These are phyloP conservation scores for Morus bassanus DNA, from an alignment of 2,797 vertebrate species.

Conservation along the genomic window DNA sequence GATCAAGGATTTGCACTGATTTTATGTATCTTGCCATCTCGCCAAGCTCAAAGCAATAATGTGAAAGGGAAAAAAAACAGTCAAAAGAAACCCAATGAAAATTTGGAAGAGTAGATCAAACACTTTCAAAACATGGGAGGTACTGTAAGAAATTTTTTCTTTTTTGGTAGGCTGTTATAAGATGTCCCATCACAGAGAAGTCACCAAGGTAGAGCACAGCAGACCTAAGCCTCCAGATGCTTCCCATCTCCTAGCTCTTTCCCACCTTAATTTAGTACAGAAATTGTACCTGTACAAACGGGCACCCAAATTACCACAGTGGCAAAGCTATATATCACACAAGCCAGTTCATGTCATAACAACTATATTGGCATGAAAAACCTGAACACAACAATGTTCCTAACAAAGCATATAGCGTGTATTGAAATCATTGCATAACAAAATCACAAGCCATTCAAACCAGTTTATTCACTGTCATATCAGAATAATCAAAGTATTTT, in stretches of 20 bases:
- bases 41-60: neutral
- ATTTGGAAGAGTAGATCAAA: neutral
- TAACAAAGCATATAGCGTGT: fast-evolving
- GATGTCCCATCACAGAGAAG: neutral
- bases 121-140: neutral
- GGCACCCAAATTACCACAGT: neutral
- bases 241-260: neutral
- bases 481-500: neutral
- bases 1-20: neutral
- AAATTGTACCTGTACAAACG: neutral
- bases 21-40: neutral
- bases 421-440: fast-evolving
- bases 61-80: neutral
- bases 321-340: neutral
- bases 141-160: neutral
- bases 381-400: neutral
- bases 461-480: fast-evolving
- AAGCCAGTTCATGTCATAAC: neutral
- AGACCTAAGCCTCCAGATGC: neutral
- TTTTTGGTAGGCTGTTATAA: neutral
- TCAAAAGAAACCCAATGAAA: neutral
- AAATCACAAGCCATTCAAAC: neutral
- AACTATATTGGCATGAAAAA: neutral
- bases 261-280: neutral
- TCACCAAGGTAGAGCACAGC: neutral